phyloP scores from a whole-genome alignment of 2,113 vertebrate genomes.

The Scortum barcoo region DNA sequence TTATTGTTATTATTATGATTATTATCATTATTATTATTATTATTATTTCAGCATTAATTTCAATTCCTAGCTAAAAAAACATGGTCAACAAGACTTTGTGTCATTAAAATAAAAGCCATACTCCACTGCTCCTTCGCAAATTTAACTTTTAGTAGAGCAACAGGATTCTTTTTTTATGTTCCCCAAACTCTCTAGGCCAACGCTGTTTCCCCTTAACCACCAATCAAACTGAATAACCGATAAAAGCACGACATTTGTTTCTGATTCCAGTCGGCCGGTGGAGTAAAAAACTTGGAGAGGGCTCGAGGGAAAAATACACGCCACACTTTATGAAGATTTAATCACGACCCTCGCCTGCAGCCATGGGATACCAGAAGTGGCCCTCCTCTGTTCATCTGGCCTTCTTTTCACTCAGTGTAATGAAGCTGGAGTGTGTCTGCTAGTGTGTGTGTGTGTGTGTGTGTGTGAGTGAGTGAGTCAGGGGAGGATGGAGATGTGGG shows the following conservation, averaged over 20 bases:
- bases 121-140: background rate
- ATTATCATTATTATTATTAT: too few species aligned
- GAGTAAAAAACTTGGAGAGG: constrained; percentile 20
- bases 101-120: background rate
- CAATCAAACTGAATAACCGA: constrained; percentile 49
- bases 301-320: constrained; percentile 12
- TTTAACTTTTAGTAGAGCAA: constrained; percentile 1
- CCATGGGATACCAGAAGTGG: constrained; percentile 54
- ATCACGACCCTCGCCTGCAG: constrained; percentile 61
- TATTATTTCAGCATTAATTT: too few species aligned
- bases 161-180: constrained; percentile 10
- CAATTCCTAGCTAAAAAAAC: background rate
- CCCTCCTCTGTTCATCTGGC: constrained; percentile 57
- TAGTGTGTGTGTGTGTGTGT: constrained; percentile 30
- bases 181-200: background rate
- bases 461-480: constrained; percentile 50
- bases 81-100: background rate
- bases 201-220: background rate
- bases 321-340: constrained; percentile 70
- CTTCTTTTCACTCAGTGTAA: constrained; percentile 59
- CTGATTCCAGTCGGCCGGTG: constrained; percentile 15
- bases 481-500: constrained; percentile 35
- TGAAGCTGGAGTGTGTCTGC: constrained; percentile 57
- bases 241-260: constrained; percentile 46
- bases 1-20: too few species aligned